A percentile compares a stretch with the other conserved stretches of the same genome.
Evolutionary conservation across 2,888 invertebrate genomes (phyloP).

Genomic region (Machimus atricapillus): DNA sequence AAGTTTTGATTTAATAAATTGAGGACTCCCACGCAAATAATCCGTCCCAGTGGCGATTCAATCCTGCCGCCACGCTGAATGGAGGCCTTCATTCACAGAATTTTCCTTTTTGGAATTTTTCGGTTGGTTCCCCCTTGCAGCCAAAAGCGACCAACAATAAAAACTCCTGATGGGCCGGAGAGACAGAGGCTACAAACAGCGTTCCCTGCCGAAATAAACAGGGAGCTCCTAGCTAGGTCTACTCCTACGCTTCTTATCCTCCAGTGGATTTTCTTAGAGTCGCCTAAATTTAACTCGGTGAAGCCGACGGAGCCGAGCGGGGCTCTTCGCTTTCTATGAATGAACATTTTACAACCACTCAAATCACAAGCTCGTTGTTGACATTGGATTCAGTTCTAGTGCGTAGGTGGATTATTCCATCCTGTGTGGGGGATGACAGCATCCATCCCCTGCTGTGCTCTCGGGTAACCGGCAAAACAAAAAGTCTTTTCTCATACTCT

Average conservation of each 20-base stretch:
- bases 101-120: neutral
- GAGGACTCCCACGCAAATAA: constrained; percentile 9
- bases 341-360: constrained; percentile 17
- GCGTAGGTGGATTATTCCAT: neutral
- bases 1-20: constrained; percentile 11
- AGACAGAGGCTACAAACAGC: neutral
- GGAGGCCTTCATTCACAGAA: constrained; percentile 11
- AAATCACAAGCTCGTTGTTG: neutral
- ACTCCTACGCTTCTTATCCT: neutral
- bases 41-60: neutral
- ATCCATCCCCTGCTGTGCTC: neutral
- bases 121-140: neutral
- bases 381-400: neutral
- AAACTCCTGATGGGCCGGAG: neutral
- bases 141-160: neutral
- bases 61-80: neutral
- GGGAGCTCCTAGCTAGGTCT: neutral
- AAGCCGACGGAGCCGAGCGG: neutral
- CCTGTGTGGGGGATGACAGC: neutral
- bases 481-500: neutral
- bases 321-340: neutral
- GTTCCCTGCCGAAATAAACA: neutral
- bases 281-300: neutral
- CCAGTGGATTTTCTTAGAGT: neutral
- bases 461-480: neutral